A percentile compares a stretch with the other conserved stretches of the same genome.
Evolutionary conservation across 2,113 vertebrate species (phyloP).

Genomic region (Pandion haliaetus): DNA sequence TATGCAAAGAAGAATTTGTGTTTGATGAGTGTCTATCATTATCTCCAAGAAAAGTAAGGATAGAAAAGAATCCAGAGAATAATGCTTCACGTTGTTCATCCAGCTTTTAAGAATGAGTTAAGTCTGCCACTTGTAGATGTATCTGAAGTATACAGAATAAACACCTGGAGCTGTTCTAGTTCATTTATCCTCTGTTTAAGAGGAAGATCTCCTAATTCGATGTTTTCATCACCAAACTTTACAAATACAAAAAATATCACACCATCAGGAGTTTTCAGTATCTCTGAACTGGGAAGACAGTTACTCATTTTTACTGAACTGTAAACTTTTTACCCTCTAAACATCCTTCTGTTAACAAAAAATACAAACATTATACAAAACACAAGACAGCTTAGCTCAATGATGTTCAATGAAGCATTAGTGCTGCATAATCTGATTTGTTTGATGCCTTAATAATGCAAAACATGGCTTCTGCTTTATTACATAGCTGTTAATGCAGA

Average conservation of each 20-base stretch:
- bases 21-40: background rate
- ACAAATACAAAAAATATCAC: background rate
- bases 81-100: background rate
- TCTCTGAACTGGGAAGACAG: background rate
- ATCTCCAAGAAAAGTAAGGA: background rate
- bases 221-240: background rate
- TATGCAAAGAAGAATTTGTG: background rate
- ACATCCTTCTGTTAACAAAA: background rate
- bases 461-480: constrained; percentile 49
- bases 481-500: constrained; percentile 45
- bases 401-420: constrained; percentile 6
- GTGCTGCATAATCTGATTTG: constrained; percentile 25
- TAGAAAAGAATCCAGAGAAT: background rate
- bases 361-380: background rate
- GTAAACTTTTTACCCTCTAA: constrained; percentile 7
- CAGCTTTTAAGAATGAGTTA: background rate
- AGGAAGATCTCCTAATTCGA: background rate
- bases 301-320: background rate
- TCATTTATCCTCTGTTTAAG: background rate
- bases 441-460: constrained; percentile 57
- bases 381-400: background rate
- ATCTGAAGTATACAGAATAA: background rate
- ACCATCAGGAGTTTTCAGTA: background rate
- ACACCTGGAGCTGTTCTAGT: background rate
- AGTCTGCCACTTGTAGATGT: background rate